A percentile compares a stretch with the other conserved stretches of the same genome.
phyloP scores from a whole-genome alignment of 1,140 invertebrate species.

The Phortica variegata region DNA sequence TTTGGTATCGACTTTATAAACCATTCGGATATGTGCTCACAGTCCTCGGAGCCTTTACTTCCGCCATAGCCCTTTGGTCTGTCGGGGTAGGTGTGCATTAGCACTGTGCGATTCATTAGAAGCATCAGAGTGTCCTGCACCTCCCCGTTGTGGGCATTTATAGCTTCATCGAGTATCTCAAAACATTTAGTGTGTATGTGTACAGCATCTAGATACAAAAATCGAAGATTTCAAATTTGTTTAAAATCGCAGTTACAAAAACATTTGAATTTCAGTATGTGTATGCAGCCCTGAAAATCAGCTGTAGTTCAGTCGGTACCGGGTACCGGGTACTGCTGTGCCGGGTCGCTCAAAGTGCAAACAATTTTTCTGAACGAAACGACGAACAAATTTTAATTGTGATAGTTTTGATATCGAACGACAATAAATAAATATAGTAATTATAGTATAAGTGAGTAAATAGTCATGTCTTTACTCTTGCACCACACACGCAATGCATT shows the following conservation, averaged over 20 bases:
- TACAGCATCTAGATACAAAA: conserved; percentile 26
- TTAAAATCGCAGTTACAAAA: too few species aligned
- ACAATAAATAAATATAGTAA: too few species aligned
- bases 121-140: conserved; percentile 40
- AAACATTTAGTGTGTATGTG: conserved; percentile 42
- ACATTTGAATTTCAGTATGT: too few species aligned
- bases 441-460: too few species aligned
- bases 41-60: conserved; percentile 14
- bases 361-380: too few species aligned
- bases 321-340: too few species aligned
- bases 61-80: conserved; percentile 24
- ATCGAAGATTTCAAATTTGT: background rate
- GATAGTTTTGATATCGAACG: too few species aligned
- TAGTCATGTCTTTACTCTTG: background rate
- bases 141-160: conserved; percentile 50
- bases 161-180: conserved; percentile 42
- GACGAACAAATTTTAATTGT: too few species aligned
- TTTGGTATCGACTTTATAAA: conserved; percentile 41
- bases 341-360: too few species aligned
- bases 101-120: conserved; percentile 39
- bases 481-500: too few species aligned
- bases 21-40: conserved; percentile 51
- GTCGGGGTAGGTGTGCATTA: conserved; percentile 37
- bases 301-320: too few species aligned
- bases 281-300: too few species aligned